Evolutionary conservation across 2,797 vertebrate species (phyloP), one percentile per base, ranked within the genome.

Genomic region (Chrysocyon brachyurus): DNA sequence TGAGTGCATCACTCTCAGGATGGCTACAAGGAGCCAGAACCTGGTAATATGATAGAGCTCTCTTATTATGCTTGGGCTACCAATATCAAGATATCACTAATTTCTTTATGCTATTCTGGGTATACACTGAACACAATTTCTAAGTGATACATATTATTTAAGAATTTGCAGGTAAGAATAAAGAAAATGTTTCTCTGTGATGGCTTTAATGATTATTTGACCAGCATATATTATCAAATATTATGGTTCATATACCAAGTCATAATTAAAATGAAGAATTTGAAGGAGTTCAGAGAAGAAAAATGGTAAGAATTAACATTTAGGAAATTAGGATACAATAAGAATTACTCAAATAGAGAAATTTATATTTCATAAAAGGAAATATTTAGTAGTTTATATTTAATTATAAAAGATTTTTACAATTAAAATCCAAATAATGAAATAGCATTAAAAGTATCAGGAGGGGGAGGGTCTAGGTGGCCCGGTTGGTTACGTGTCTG

Each of bases 341-440:
- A 91, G 79, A 92, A 61, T 66, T 22, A 78, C 24, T 77, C 64
- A 81, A 87, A 77, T 28, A 91, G 33, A 96, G 56, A 94, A 82
- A 75, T 33, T 56, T 78, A 24, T 52, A 77, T 36, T 87, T 19
- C 16, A 61, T 66, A 24, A 68, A 93, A 59, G 61, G 24, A 91
- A 52, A 87, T 40, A 40, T 33, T 54, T 70, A 59, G 3, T 92
- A 59, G 3, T 92, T 94, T 91, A 61, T 66, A 78, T 46, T 81
- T 85, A 91, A 61, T 73, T 83, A 56, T 70, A 59, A 3, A 94
- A 91, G 7, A 21, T 59, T 87, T 93, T 97, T 79, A 56, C 70
- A 96, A 59, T 82, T 63, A 59, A 15, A 91, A 59, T 83, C 5
- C 15, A 93, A 85, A 40, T 64, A 87, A 91, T 54, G 31, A 93